Base-by-base conservation (phyloP, 2,797 vertebrate species). In the Hafferia zeledoni region DNA sequence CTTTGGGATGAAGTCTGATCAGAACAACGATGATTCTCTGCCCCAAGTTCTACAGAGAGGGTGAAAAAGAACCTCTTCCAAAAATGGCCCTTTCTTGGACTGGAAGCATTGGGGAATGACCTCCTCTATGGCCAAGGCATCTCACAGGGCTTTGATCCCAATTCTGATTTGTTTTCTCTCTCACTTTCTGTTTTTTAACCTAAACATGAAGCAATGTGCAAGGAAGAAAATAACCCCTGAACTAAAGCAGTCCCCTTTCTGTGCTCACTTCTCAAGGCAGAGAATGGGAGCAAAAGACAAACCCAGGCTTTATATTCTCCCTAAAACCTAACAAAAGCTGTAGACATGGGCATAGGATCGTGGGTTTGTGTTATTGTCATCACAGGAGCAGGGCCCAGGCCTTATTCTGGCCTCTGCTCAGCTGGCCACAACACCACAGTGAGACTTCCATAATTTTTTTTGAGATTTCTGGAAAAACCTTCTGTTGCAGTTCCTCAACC, bases 1-100 rank as follows among this genome's bases (percentile, higher is more conserved):
- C 30, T 79, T 76, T 60, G 35, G 43, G n/a, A 31, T 31, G 11
- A 72, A 56, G 43, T 18, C 43, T 68, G 67, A 65, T 31, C 35
- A 64, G 27, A 65, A 52, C 0, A 0, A 52, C 0, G 1, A 12
- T 8, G 23, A 52, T 93, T 69, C 30, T 69, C 47, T 77, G 25
- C 13, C 47, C 35, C 28, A 57, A 6, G 11, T 20, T 41, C 35
- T 9, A 13, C 13, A 52, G 71, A 60, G 39, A 1, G 25, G 12
- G 18, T 75, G 10, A 61, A 57, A 77, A 84, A 69, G 22, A 17
- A 76, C 6, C 6, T 87, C 33, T 83, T 75, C 44, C 77, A 60
- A 76, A 86, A 83, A 57, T 4, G 7, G 14, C 31, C 24, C 11
- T 68, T 87, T 65, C 61, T 64, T 76, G 67, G 10, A 22, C 14